Conservation (phyloP, 2,888 invertebrate species). For the Trichogramma dendrolimi region DNA sequence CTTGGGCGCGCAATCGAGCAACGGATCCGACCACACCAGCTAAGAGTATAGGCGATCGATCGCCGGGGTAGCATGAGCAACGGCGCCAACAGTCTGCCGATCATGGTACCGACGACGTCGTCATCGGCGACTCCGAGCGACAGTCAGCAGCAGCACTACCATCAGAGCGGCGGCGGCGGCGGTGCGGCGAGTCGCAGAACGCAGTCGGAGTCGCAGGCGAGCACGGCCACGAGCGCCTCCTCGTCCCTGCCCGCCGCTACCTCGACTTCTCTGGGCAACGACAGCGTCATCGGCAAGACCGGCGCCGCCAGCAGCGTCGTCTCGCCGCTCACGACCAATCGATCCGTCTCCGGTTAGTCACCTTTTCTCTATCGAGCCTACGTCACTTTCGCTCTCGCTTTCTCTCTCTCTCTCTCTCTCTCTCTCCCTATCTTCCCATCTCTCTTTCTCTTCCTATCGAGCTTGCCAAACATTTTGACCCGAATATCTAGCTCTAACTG, state of each 20-base stretch:
- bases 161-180: conserved; percentile 17
- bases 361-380: not conserved
- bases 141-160: not conserved
- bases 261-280: conserved; percentile 9
- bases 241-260: not conserved
- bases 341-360: conserved; percentile 20
- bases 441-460: too few relatives aligned
- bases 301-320: not conserved
- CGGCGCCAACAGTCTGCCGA: conserved; percentile 40
- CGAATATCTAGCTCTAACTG: not conserved
- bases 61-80: not conserved
- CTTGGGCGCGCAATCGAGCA: too few relatives aligned
- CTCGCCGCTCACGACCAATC: conserved; percentile 22
- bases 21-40: too few relatives aligned
- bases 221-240: not conserved
- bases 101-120: conserved; percentile 40
- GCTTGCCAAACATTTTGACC: too few relatives aligned
- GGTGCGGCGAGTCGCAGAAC: conserved; percentile 18
- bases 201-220: conserved; percentile 22
- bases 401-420: too few relatives aligned
- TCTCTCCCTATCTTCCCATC: too few relatives aligned
- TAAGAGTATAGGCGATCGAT: not conserved
- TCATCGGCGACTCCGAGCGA: too few relatives aligned
- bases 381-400: too few relatives aligned
- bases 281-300: conserved; percentile 11